Base-by-base conservation (phyloP, 2,113 vertebrate genomes). In the Corvus hawaiiensis region DNA sequence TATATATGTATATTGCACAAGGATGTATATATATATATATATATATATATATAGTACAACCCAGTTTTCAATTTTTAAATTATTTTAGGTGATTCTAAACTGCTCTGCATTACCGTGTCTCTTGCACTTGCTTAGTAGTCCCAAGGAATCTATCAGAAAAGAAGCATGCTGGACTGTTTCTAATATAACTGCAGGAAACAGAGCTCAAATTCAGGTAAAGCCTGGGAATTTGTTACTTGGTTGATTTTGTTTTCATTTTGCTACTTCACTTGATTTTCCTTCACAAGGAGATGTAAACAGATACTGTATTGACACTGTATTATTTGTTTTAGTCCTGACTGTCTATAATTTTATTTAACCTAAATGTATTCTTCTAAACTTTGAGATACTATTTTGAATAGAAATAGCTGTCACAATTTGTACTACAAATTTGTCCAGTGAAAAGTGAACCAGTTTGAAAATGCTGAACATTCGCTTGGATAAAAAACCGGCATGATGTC, bases 161-260 rank as follows among this genome's bases (percentile, higher is more conserved):
- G 99, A 99, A 97, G 98, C 99, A 0, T 99, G 99, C 90, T 99
- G 99, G 99, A 99, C 99, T 13, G 98, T 99, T 94, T 99, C 99
- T 79, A 99, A 99, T 93, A 99, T 99, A 93, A 99, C 99, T 92
- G 99, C 99, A 87, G 99, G 99, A 93, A 99, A 99, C 96, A 97
- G 98, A 98, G 98, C 98, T 87, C 99, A 99, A 96, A 99, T 99
- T 95, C 99, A 98, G 97, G 98, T 98, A 97, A 93, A 73, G 15
- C 17, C 39, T 71, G 3, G 24, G 6, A 46, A 14, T 67, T 66
- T 61, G 8, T 68, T 85, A 11, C 27, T 81, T 69, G 10, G 13
- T 67, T 79, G 35, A 49, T 22, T 82, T 94, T 75, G 39, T 43
- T 93, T 84, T 63, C 6, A 3, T 93, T 87, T 92, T 64, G 41